phyloP scores from a whole-genome alignment of 37 sponge, comb jelly and placozoan genomes.

The Agelas oroides region DNA sequence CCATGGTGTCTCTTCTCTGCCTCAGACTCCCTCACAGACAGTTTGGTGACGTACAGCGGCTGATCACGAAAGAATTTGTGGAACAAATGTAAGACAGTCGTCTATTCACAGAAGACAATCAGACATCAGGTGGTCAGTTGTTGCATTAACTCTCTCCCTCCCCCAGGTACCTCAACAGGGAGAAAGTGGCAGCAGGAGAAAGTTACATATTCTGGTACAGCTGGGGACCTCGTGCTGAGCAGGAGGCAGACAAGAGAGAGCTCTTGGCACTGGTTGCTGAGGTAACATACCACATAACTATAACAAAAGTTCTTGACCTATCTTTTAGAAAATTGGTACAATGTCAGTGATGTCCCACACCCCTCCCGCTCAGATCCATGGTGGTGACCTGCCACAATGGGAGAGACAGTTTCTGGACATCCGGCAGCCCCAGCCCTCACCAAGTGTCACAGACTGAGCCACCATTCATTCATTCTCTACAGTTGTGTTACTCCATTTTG shows the following conservation, averaged over 20 bases:
- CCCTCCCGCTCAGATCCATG: slow-evolving; percentile 8
- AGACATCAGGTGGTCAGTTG: neutral
- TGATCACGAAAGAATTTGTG: slow-evolving; percentile 54
- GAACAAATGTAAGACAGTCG: slow-evolving; percentile 59
- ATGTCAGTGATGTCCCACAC: too few species aligned
- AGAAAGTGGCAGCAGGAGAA: slow-evolving; percentile 57
- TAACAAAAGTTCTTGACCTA: too few species aligned
- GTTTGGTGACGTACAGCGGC: slow-evolving; percentile 63
- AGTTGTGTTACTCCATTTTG: too few species aligned
- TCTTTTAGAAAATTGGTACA: too few species aligned
- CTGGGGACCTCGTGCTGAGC: slow-evolving; percentile 69
- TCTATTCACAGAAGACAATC: too few species aligned
- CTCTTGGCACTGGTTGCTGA: slow-evolving; percentile 63
- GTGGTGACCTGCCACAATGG: slow-evolving; percentile 30
- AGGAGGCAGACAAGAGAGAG: slow-evolving; percentile 55
- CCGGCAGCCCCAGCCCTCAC: too few species aligned
- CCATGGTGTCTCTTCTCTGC: neutral
- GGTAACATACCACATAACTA: too few species aligned
- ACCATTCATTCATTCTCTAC: too few species aligned
- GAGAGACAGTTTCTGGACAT: slow-evolving; percentile 27
- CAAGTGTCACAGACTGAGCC: too few species aligned
- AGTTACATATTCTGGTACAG: slow-evolving; percentile 30
- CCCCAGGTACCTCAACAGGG: slow-evolving; percentile 66
- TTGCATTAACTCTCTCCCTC: neutral
- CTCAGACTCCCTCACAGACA: slow-evolving; percentile 16